Base-by-base conservation (phyloP, 1,140 invertebrate genomes). In the Leucophenga varia region DNA sequence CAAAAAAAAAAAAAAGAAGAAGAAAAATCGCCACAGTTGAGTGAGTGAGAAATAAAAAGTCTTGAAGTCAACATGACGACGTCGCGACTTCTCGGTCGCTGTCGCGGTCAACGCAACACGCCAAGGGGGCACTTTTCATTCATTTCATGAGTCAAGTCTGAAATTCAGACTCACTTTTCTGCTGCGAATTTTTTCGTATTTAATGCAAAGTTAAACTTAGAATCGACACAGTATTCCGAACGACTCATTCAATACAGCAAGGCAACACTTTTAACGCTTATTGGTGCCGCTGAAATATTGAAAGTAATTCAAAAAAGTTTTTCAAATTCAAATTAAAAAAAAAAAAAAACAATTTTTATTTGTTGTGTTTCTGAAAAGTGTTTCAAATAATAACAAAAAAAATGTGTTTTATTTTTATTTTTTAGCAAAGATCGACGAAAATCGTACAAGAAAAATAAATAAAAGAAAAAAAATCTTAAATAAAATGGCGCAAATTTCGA, bases 161-260 rank as follows among this genome's bases (percentile, higher is more conserved):
- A n/a, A n/a, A n/a, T n/a, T n/a, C n/a, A n/a, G n/a, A n/a, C n/a
- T 18, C 22, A 10, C 22, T 25, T 14, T 36, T 25, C 8, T 38
- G 43, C 4, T 2, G 31, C 21, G 13, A 61, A 49, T 61, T 67
- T 41, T 48, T 49, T 51, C 52, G 60, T 67, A 67, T 67, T 61
- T 61, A 74, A 74, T 69, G 57, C 59, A 61, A 74, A 72, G 57
- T 59, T 54, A 51, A 52, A 53, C 48, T 61, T 55, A 69, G 71
- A 74, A 74, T 72, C 47, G 61, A 54, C 63, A 74, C 71, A 74
- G 71, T 74, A 74, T 73, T 72, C 67, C 71, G 71, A 64, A 61
- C 64, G 72, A 56, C 61, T 71, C n/a, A n/a, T n/a, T n/a, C n/a
- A n/a, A n/a, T n/a, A n/a, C n/a, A n/a, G n/a, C n/a, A n/a, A n/a